Evolutionary conservation across 2,113 vertebrate genomes (phyloP), one percentile per base, ranked within the genome.

Genomic region (Odobenus rosmarus): DNA sequence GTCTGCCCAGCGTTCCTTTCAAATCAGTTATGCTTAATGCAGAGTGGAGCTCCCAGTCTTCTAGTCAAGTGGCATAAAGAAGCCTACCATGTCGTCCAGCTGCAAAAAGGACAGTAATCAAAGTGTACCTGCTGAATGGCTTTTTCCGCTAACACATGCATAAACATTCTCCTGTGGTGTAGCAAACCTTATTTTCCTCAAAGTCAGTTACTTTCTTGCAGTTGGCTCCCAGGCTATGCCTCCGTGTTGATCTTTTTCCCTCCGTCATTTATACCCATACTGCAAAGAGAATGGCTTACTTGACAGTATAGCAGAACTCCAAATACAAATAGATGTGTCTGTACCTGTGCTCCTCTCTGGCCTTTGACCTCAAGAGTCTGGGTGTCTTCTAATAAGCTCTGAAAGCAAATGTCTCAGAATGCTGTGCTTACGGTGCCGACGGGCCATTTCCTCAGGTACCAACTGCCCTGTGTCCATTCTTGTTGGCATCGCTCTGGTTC

Each of bases 371-470:
- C n/a, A 55, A 51, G 1, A 26, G 16, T 72, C 86, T 94, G 79
- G 15, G 36, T 93, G 92, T 95, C 57, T 82, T 79, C 92, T 90
- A 61, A 80, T 90, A 53, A 93, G 53, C 59, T 92, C 59, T 72
- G 24, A 95, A 61, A 62, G 62, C 72, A 92, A 82, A n/a, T 57
- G 4, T 76, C 86, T 81, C 86, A 51, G 93, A 71, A 28, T 16
- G 39, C 55, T 80, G 31, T 51, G 18, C 5, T 42, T 49, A 3
- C 23, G 39, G 31, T 11, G 3, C 36, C 23, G 18, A 4, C 4
- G 4, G 71, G 53, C 55, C 88, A 14, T 61, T 71, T 79, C 59
- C 55, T 76, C 12, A 55, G 89, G 79, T 82, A 64, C 55, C 46
- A 36, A 5, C 92, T 81, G 39, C 55, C 72, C 18, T 81, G 83